Percentiles rank a stretch among this genome's conserved stretches.
Conservation (phyloP, 2,113 vertebrate genomes). For the Morone saxatilis region DNA sequence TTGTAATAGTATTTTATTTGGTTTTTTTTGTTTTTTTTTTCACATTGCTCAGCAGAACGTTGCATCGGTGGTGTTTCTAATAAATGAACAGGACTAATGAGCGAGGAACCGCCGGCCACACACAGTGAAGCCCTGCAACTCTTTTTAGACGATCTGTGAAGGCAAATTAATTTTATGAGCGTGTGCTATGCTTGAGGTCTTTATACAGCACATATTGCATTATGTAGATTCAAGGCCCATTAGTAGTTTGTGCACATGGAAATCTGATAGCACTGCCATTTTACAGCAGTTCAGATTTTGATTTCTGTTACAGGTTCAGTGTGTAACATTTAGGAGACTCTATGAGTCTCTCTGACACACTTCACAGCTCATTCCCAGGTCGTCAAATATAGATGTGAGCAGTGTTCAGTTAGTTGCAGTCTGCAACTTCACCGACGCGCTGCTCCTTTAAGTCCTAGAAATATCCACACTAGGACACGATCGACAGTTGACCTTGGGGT, state of each 20-base stretch:
- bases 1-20: background rate
- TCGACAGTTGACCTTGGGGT: background rate
- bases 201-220: background rate
- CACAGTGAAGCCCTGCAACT: background rate
- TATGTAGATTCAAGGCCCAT: background rate
- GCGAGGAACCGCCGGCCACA: background rate
- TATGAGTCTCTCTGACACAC: too few species aligned
- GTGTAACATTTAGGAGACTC: too few species aligned
- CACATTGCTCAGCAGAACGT: background rate
- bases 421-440: too few species aligned
- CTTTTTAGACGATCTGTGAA: background rate
- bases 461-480: background rate
- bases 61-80: constrained; percentile 24
- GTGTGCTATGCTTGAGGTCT: background rate
- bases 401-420: too few species aligned
- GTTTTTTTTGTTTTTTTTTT: background rate
- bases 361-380: too few species aligned
- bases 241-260: background rate
- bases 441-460: background rate
- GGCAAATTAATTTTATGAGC: background rate
- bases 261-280: background rate
- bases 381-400: too few species aligned
- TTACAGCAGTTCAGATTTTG: background rate
- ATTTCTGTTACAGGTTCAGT: background rate
- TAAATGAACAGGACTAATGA: constrained; percentile 5